Percentiles rank a stretch among this genome's conserved stretches.
These are phyloP conservation scores for Apeltes quadracus DNA, from an alignment of 2,113 vertebrate species.

Conservation along the genomic window DNA sequence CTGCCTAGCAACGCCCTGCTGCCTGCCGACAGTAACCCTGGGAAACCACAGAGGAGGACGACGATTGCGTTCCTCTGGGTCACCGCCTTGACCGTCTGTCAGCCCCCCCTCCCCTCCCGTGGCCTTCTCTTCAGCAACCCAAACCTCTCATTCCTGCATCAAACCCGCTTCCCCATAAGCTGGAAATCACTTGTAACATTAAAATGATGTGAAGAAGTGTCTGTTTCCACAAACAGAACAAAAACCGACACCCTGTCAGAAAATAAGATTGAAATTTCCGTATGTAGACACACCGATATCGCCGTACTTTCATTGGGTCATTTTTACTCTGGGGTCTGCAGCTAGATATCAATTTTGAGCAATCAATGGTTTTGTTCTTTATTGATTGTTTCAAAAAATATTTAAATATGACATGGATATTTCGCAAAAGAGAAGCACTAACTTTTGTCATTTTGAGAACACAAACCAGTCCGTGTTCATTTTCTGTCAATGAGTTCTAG, in stretches of 20 bases:
- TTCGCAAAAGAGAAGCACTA: too few species aligned
- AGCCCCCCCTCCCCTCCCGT: constrained; percentile 2
- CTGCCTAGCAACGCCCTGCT: constrained; percentile 68
- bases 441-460: too few species aligned
- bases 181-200: not conserved
- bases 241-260: not conserved
- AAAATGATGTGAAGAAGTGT: not conserved
- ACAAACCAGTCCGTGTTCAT: too few species aligned
- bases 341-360: too few species aligned
- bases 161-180: too few species aligned
- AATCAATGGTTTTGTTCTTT: too few species aligned
- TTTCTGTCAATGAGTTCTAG: not conserved
- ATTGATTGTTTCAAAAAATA: too few species aligned
- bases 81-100: constrained; percentile 19
- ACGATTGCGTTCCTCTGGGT: constrained; percentile 34
- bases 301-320: too few species aligned
- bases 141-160: not conserved
- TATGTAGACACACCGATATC: too few species aligned
- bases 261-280: not conserved
- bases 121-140: not conserved
- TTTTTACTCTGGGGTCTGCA: too few species aligned
- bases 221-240: not conserved
- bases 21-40: constrained; percentile 63
- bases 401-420: too few species aligned
- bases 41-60: constrained; percentile 63